Percentiles rank a stretch among this genome's conserved stretches.
Conservation (phyloP, 2,797 vertebrate species). For the Melanotaenia pygmaea region DNA sequence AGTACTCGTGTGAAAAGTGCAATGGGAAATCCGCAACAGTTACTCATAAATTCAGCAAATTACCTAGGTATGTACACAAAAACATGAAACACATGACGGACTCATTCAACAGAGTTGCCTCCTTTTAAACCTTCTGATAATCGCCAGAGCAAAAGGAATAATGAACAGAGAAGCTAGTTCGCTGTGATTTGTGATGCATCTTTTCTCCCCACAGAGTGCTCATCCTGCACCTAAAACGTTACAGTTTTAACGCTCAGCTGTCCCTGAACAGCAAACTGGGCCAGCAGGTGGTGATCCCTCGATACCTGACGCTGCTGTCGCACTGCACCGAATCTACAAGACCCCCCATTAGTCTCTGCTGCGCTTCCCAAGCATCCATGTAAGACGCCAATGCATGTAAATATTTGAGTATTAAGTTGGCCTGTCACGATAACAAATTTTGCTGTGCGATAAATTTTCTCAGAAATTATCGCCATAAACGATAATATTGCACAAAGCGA, state of each 20-base stretch:
- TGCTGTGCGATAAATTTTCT: no score
- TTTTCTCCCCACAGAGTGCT: conserved; percentile 85
- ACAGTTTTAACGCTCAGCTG: conserved; percentile 96
- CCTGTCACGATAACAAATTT: no score
- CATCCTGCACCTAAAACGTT: conserved; percentile 98
- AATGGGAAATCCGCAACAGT: conserved; percentile 93
- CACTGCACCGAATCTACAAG: conserved; percentile 94
- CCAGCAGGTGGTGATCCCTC: conserved; percentile 96
- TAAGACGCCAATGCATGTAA: conserved; percentile 74
- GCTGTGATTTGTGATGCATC: background rate
- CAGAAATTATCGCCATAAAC: no score
- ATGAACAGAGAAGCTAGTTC: background rate
- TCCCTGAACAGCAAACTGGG: conserved; percentile 97
- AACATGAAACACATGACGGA: background rate
- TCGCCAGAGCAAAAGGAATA: background rate
- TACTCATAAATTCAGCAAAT: conserved; percentile 95
- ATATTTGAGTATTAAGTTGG: no score
- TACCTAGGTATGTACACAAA: conserved; percentile 87
- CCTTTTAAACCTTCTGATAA: background rate
- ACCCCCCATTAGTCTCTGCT: conserved; percentile 87
- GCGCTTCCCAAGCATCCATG: conserved; percentile 86
- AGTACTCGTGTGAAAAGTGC: conserved; percentile 99
- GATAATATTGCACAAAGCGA: no score
- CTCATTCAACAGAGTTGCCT: background rate
- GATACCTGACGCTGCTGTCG: conserved; percentile 91